Conservation (phyloP, 2,888 invertebrate species). For the Tipula vernalis region DNA sequence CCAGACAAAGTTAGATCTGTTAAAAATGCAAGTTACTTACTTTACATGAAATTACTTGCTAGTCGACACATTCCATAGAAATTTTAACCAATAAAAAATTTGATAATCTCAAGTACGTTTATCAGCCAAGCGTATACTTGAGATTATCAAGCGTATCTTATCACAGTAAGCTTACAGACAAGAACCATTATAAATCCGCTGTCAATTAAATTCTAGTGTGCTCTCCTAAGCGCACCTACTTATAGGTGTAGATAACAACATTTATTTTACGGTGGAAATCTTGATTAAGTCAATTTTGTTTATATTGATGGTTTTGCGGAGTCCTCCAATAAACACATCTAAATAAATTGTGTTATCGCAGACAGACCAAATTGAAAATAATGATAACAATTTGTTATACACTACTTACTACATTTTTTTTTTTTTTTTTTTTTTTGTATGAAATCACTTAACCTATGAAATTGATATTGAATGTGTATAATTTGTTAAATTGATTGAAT, state of each 20-base stretch:
- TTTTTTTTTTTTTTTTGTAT: not conserved
- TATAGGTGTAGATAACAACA: not conserved
- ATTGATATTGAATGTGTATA: not conserved
- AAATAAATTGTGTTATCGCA: not conserved
- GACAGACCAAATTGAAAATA: not conserved
- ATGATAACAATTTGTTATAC: not conserved
- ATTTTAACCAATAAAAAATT: not conserved
- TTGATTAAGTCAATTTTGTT: not conserved
- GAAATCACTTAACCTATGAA: not conserved
- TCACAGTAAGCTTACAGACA: not conserved
- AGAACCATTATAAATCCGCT: not conserved
- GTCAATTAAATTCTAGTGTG: not conserved
- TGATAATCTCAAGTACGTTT: not conserved
- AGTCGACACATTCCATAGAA: not conserved
- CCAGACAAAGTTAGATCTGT: not conserved
- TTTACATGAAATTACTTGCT: not conserved
- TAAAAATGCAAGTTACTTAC: too few species aligned
- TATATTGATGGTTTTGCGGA: not conserved
- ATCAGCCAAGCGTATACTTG: not conserved
- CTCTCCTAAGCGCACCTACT: not conserved
- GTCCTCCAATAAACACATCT: not conserved
- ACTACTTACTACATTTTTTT: not conserved
- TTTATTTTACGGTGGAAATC: not conserved
- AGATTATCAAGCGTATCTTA: not conserved
- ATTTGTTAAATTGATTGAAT: not conserved